Evolutionary conservation across 2,113 vertebrate species (phyloP).

Genomic region (Tringa solitaria): DNA sequence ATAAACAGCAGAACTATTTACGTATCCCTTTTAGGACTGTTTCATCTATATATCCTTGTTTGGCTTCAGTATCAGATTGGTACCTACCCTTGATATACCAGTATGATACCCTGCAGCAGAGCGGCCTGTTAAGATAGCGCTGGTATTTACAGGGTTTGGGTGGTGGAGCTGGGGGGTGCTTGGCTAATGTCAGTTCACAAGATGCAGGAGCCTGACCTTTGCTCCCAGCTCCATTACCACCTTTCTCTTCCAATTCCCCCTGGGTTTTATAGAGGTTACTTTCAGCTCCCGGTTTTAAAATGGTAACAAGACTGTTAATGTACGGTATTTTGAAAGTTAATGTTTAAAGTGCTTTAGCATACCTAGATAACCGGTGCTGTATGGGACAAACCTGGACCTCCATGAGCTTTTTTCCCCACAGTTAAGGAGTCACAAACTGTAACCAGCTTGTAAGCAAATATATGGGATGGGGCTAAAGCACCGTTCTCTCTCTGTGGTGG

Average conservation of each 20-base stretch:
- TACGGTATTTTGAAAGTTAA: neutral
- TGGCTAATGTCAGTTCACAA: neutral
- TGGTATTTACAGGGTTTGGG: neutral
- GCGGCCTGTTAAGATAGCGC: neutral
- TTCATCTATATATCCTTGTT: neutral
- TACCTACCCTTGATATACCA: neutral
- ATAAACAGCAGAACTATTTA: neutral
- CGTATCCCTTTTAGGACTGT: neutral
- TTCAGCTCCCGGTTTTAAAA: neutral
- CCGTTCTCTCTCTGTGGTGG: neutral
- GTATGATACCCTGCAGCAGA: neutral
- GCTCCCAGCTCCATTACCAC: neutral
- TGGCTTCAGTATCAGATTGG: neutral
- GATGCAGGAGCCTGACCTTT: neutral
- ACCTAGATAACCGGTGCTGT: neutral
- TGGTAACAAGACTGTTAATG: neutral
- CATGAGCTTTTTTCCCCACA: neutral
- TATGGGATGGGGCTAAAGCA: neutral
- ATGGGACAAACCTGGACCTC: neutral
- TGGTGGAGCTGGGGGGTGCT: neutral
- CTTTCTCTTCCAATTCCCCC: neutral
- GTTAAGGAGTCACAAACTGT: neutral
- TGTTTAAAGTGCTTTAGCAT: neutral
- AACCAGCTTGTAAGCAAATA: neutral
- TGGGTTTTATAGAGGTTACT: neutral